Evolutionary conservation across 2,797 vertebrate species (phyloP).

Genomic region (Vireo griseus): DNA sequence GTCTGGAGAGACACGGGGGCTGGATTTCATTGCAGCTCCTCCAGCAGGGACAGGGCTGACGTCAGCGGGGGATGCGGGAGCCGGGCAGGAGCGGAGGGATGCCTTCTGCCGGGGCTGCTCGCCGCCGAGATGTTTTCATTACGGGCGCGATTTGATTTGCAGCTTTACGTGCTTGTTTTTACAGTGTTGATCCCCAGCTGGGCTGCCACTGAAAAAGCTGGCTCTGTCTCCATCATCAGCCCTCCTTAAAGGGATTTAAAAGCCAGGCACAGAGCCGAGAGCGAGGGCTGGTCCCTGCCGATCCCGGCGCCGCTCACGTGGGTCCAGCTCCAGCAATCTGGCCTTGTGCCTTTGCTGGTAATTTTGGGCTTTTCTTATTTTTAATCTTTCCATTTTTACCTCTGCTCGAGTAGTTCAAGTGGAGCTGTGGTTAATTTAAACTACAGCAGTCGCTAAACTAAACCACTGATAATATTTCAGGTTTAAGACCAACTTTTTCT

Average conservation of each 20-base stretch:
- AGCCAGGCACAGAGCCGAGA: neutral
- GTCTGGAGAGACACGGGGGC: neutral
- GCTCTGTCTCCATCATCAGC: neutral
- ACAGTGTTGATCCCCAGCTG: neutral
- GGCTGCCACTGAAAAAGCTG: neutral
- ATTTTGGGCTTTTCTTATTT: slow-evolving; percentile 15
- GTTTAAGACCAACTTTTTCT: neutral
- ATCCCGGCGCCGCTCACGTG: neutral
- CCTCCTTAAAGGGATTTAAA: neutral
- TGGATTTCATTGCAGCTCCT: slow-evolving; percentile 2
- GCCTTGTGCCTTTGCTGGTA: neutral
- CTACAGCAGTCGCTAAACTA: neutral
- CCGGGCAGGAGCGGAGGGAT: neutral
- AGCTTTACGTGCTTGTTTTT: neutral
- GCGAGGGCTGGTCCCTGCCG: neutral
- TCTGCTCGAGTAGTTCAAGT: neutral
- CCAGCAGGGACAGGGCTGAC: neutral
- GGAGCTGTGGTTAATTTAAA: neutral
- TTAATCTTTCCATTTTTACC: slow-evolving; percentile 13
- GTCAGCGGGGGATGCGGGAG: slow-evolving; percentile 42
- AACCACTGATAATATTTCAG: neutral
- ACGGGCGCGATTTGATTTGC: neutral
- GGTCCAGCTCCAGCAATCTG: neutral
- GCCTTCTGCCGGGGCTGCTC: neutral
- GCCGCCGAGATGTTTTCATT: neutral